Conservation (phyloP, 1,140 invertebrate genomes). For the Diabrotica undecimpunctata region DNA sequence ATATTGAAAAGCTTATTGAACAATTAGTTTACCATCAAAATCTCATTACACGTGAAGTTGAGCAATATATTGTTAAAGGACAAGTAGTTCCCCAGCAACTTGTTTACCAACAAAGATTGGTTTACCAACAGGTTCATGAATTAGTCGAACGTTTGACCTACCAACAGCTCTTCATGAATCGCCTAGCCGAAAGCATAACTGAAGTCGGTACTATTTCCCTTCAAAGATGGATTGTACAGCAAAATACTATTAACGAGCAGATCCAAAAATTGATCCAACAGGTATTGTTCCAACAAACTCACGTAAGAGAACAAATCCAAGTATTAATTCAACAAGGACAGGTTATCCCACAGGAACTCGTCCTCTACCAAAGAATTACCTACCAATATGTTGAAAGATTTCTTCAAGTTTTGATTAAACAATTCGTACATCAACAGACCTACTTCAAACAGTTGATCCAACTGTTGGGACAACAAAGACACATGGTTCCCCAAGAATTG, state of each 20-base stretch:
- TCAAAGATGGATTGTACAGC: not conserved
- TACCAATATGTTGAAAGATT: not conserved
- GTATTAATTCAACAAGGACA: not conserved
- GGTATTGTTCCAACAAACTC: not conserved
- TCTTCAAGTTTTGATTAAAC: not conserved
- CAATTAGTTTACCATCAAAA: not conserved
- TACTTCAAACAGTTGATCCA: not conserved
- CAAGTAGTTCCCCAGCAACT: not conserved
- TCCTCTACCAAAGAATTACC: not conserved
- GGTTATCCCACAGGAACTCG: not conserved
- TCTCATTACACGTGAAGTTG: not conserved
- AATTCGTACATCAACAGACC: not conserved
- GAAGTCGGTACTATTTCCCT: too few species aligned
- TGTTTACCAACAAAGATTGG: not conserved
- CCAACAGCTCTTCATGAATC: not conserved
- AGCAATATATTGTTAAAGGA: not conserved
- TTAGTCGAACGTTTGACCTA: not conserved
- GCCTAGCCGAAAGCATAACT: not conserved
- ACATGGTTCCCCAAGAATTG: not conserved
- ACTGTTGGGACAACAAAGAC: not conserved
- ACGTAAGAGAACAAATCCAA: not conserved
- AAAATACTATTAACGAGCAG: not conserved
- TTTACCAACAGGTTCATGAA: not conserved
- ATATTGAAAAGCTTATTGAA: not conserved
- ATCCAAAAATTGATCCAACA: not conserved